Base-by-base conservation (phyloP, 2,113 vertebrate species). In the Solea senegalensis region DNA sequence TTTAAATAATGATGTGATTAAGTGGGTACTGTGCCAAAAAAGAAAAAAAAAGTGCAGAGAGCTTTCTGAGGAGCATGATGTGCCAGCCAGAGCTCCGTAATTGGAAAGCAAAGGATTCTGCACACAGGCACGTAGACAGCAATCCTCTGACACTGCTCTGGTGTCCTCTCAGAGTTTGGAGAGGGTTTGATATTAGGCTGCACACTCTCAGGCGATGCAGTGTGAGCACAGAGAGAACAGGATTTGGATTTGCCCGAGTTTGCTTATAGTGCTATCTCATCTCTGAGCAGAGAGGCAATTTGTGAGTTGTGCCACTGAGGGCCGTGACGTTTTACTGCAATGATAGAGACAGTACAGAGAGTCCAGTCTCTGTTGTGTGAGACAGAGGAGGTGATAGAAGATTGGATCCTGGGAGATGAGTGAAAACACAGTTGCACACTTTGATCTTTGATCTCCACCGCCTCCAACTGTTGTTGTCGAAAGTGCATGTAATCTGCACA, bases 1-100 rank as follows among this genome's bases (percentile, higher is more conserved):
- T 44, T 34, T 56, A 68, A 76, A 76, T 85, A 82, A 85, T 82
- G 69, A 80, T 81, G 74, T 69, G 70, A 83, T 82, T 80, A 61
- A 2, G 65, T 77, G 26, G 41, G 55, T 75, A 70, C 56, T 72
- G 65, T 82, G 74, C 61, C 52, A 71, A 48, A 46, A 10, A 9
- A 13, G 57, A 55, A 54, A 70, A 71, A 10, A 9, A 13, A 57
- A 55, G 57, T 73, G 69, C 71, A 12, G 0, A 41, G 51, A 81
- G 76, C 67, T 71, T 48, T 82, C 69, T 21, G 63, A 67, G 65
- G 61, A 74, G 72, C 39, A 40, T 68, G 46, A 58, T 62, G 26
- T 48, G 65, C 27, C 66, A 69, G 67, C 28, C 40, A 65, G 57
- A 73, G 58, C 43, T 53, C n/a, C 74, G 71, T 78, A 68, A 70